Conservation (phyloP, 2,888 invertebrate species). For the Scaptomyza caliginosa region DNA sequence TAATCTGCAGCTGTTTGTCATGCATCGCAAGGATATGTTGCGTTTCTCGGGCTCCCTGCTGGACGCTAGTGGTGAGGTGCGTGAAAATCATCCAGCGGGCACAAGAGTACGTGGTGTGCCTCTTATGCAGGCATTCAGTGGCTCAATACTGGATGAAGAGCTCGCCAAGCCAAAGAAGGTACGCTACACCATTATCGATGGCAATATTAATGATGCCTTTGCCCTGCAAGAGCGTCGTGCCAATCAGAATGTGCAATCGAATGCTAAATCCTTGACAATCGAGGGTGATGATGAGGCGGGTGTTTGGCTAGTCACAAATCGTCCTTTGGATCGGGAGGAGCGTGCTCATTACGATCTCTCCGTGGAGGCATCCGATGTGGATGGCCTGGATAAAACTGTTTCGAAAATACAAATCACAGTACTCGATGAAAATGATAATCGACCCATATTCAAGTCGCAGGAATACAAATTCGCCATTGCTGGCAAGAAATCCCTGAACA, state of each 20-base stretch:
- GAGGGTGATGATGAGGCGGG: constrained; percentile 86
- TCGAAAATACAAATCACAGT: constrained; percentile 91
- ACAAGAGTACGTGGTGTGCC: constrained; percentile 90
- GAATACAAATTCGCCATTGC: constrained; percentile 91
- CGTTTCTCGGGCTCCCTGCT: constrained; percentile 89
- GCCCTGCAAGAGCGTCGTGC: constrained; percentile 86
- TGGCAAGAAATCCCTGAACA: constrained; percentile 86
- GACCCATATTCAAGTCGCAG: constrained; percentile 91
- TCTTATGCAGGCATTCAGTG: constrained; percentile 89
- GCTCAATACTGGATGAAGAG: constrained; percentile 81
- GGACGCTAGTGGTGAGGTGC: constrained; percentile 88
- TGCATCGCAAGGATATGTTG: constrained; percentile 92
- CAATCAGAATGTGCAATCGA: constrained; percentile 65
- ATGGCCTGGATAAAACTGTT: constrained; percentile 91
- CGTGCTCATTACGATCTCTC: constrained; percentile 89
- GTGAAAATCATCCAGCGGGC: constrained; percentile 91
- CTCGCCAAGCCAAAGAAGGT: constrained; percentile 85
- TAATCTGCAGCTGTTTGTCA: constrained; percentile 91
- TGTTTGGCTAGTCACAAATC: constrained; percentile 90
- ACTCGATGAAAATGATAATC: constrained; percentile 95
- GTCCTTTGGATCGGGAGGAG: constrained; percentile 91
- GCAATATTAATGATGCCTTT: constrained; percentile 90
- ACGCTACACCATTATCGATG: constrained; percentile 91
- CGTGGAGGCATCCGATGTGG: constrained; percentile 91
- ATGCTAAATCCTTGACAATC: constrained; percentile 69